These are phyloP conservation scores for Tenebrio molitor DNA, from an alignment of 1,140 invertebrate species.

Conservation along the genomic window DNA sequence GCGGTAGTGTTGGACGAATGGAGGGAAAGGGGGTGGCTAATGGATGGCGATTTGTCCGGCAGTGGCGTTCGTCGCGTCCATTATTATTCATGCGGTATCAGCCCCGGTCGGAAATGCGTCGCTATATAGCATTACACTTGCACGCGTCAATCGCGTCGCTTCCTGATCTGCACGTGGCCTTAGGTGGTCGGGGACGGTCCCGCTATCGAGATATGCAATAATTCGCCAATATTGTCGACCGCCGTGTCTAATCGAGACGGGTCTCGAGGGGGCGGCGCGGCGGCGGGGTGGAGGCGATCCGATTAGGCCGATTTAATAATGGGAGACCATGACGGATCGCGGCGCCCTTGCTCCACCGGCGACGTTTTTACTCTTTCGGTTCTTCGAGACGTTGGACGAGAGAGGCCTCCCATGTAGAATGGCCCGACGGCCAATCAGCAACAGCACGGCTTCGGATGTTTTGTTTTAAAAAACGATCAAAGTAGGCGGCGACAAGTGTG, in stretches of 20 bases:
- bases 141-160: constrained; percentile 17
- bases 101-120: neutral
- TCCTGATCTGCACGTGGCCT: neutral
- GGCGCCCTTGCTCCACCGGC: no score
- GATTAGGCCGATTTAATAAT: constrained; percentile 3
- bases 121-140: constrained; percentile 9
- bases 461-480: constrained; percentile 37
- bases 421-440: constrained; percentile 32
- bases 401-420: constrained; percentile 34
- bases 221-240: constrained; percentile 19
- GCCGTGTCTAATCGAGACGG: constrained; percentile 5
- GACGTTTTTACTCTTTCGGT: no score
- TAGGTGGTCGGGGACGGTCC: no score
- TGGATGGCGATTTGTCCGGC: no score
- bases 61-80: no score
- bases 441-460: constrained; percentile 10
- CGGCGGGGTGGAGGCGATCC: neutral
- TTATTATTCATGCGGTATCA: constrained; percentile 2
- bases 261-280: no score
- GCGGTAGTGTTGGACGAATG: no score
- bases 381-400: no score
- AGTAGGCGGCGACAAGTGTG: constrained; percentile 31
- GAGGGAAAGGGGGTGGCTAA: no score
- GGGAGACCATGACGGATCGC: neutral
- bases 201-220: constrained; percentile 17